Evolutionary conservation across 2,113 vertebrate genomes (phyloP).

Genomic region (Globicephala melas): DNA sequence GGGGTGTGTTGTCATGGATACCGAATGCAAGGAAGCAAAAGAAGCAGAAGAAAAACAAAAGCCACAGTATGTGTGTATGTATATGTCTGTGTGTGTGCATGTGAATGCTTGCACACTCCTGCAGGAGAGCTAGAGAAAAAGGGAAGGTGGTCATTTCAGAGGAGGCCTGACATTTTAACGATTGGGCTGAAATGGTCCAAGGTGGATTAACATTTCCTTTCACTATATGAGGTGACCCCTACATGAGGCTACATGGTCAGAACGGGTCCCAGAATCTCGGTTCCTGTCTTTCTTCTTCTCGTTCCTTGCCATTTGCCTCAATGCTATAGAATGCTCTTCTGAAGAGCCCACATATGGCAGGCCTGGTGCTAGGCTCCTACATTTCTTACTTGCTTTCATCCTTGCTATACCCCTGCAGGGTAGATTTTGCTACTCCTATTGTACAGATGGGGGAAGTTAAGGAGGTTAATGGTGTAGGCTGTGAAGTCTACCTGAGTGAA

Average conservation of each 20-base stretch:
- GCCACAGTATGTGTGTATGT: not conserved
- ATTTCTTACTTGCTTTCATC: not conserved
- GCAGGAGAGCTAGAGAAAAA: not conserved
- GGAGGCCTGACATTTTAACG: not conserved
- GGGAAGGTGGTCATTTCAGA: not conserved
- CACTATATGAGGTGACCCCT: not conserved
- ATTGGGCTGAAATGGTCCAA: not conserved
- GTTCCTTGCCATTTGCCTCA: not conserved
- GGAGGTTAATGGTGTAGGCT: not conserved
- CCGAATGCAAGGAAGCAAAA: not conserved
- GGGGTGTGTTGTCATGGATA: slow-evolving; percentile 23
- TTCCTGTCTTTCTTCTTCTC: not conserved
- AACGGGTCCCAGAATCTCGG: not conserved
- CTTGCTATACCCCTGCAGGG: not conserved
- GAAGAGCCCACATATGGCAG: not conserved
- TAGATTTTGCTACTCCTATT: not conserved
- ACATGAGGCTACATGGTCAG: not conserved
- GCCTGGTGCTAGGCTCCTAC: not conserved
- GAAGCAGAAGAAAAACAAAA: not conserved
- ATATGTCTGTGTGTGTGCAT: not conserved
- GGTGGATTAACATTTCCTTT: not conserved
- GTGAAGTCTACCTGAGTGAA: not conserved
- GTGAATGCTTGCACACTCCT: not conserved
- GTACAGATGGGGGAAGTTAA: not conserved
- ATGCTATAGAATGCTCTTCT: not conserved